These are phyloP conservation scores for Hyposoter didymator DNA, from an alignment of 2,888 invertebrate genomes.

Conservation along the genomic window DNA sequence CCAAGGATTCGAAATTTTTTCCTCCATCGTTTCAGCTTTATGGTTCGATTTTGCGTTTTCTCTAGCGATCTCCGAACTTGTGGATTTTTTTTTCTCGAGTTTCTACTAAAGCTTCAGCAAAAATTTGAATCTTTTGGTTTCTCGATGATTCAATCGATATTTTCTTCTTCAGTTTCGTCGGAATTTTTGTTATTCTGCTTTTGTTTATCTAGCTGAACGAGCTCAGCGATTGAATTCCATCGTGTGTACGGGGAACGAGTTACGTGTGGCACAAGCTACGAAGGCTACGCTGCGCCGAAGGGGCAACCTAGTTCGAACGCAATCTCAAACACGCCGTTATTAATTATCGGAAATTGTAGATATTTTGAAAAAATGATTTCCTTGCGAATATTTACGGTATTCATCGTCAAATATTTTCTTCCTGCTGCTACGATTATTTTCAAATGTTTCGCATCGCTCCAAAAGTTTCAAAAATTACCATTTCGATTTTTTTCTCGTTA, in stretches of 20 bases:
- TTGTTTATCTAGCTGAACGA: not conserved
- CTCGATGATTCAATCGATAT: not conserved
- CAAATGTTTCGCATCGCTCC: not conserved
- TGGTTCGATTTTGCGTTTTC: not conserved
- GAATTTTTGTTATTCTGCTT: not conserved
- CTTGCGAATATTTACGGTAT: not conserved
- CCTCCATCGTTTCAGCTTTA: not conserved
- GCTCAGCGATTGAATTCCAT: slow-evolving; percentile 28
- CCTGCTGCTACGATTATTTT: not conserved
- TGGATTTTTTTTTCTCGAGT: not conserved
- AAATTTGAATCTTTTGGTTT: no score
- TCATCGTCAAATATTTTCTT: not conserved
- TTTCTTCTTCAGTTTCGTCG: not conserved
- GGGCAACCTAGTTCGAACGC: not conserved
- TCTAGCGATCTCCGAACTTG: not conserved
- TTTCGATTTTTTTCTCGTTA: no score
- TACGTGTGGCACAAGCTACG: slow-evolving; percentile 1
- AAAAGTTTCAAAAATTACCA: no score
- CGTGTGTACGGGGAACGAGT: slow-evolving; percentile 1
- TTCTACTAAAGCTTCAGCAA: not conserved
- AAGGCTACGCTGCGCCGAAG: not conserved
- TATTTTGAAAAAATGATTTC: not conserved
- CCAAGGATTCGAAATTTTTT: not conserved
- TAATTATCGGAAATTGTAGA: not conserved
- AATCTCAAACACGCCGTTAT: not conserved